phyloP scores from a whole-genome alignment of 2,797 vertebrate genomes.

The Acomys russatus region DNA sequence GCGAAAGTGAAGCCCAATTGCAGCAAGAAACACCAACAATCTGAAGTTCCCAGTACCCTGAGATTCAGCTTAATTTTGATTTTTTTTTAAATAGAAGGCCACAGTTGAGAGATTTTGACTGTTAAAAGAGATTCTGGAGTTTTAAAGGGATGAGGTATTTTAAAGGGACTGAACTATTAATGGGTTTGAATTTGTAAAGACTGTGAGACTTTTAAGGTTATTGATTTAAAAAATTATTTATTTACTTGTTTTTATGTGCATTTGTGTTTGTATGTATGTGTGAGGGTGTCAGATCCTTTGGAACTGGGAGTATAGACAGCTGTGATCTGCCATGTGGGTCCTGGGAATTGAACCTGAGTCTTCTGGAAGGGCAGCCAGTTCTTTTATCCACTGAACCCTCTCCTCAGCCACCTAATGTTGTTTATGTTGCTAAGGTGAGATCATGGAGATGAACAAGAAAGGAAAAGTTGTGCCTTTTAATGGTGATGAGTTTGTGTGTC shows the following conservation, averaged over 20 bases:
- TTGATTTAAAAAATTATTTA: background rate
- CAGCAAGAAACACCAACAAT: background rate
- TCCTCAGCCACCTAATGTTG: background rate
- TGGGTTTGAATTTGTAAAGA: background rate
- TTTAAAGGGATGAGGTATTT: background rate
- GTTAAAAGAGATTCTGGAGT: background rate
- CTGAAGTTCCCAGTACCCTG: background rate
- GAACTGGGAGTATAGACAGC: background rate
- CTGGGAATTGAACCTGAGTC: background rate
- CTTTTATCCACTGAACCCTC: background rate
- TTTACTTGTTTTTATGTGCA: background rate
- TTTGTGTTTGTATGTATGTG: background rate
- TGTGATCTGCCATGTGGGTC: background rate
- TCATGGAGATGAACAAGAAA: background rate
- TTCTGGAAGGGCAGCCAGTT: background rate
- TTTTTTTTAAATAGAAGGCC: background rate
- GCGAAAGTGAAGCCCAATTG: background rate
- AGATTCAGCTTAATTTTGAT: background rate
- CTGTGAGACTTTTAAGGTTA: background rate
- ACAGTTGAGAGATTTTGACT: background rate
- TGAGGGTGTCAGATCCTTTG: background rate
- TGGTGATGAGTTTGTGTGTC: background rate
- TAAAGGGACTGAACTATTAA: background rate
- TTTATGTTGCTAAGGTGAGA: background rate
- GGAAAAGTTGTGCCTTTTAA: background rate